Conservation (phyloP, 2,113 vertebrate genomes). For the Alethe diademata region DNA sequence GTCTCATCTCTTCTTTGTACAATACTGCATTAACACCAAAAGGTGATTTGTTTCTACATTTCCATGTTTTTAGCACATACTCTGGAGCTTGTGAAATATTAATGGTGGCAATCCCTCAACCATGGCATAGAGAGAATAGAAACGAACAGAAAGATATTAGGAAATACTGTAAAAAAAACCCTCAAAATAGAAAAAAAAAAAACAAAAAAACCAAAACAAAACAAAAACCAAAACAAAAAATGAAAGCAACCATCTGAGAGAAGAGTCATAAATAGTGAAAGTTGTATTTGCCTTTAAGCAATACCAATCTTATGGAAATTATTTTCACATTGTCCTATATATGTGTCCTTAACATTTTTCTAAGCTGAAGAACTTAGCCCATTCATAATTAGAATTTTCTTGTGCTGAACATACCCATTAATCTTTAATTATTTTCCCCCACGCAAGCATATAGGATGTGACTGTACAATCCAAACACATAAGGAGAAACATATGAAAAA, state of each 20-base stretch:
- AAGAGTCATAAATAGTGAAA: background rate
- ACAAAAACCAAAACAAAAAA: background rate
- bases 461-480: background rate
- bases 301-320: background rate
- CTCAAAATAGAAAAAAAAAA: background rate
- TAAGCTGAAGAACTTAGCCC: background rate
- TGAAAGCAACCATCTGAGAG: background rate
- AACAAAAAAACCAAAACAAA: background rate
- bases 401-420: background rate
- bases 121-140: background rate
- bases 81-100: slow-evolving; percentile 64
- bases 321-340: background rate
- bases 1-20: slow-evolving; percentile 13
- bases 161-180: background rate
- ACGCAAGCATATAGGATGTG: background rate
- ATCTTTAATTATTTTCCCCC: slow-evolving; percentile 6
- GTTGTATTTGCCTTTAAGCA: slow-evolving; percentile 2
- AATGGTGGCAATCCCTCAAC: slow-evolving; percentile 41
- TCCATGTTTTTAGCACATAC: slow-evolving; percentile 24
- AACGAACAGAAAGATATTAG: slow-evolving; percentile 10
- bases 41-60: slow-evolving; percentile 61
- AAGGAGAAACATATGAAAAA: background rate
- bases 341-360: background rate
- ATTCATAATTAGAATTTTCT: background rate
- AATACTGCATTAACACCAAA: slow-evolving; percentile 16